Base-by-base conservation (phyloP, 2,113 vertebrate species). In the Corythornis vintsioides region DNA sequence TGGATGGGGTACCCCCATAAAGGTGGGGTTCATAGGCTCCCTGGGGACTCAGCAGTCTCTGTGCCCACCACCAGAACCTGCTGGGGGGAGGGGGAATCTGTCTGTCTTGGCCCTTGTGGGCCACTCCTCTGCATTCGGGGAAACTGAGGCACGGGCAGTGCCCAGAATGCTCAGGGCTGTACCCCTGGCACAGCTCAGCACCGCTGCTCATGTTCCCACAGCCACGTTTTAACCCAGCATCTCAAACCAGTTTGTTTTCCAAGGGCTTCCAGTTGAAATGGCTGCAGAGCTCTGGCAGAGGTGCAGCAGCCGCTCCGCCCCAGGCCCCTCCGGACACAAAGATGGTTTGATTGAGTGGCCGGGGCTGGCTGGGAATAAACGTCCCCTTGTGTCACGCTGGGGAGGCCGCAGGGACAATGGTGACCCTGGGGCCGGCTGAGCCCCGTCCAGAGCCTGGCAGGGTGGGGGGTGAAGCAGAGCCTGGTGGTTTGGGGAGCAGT, bases 301-400 rank as follows among this genome's bases (percentile, higher is more conserved):
- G 79, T 60, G 92, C 90, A 19, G 93, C 35, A 52, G 78, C 94
- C 2, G 65, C 92, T 92, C 92, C 73, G 80, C 94, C 88, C 76
- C 88, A 31, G 96, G 92, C 93, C 94, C 92, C 72, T 67, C 80
- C 28, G 86, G 72, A 90, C 92, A 95, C 94, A 95, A 95, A 95
- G 96, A 67, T 93, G 90, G 88, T 93, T 95, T 92, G 93, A 96
- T 94, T 90, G 92, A 95, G 89, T 90, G 92, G 82, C 92, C 40
- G 0, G 72, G 14, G 76, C 90, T 47, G 92, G 31, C 67, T 45
- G 81, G 82, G 91, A 96, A 96, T 96, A 96, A 96, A 96, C 10
- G 90, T 96, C 88, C 71, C 95, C 96, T 96, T 96, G 96, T 96
- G 95, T 82, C 9, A 3, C 13, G 10, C 60, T 88, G 88, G 86